Conservation (phyloP, 2,888 invertebrate species). For the Harmothoe impar region DNA sequence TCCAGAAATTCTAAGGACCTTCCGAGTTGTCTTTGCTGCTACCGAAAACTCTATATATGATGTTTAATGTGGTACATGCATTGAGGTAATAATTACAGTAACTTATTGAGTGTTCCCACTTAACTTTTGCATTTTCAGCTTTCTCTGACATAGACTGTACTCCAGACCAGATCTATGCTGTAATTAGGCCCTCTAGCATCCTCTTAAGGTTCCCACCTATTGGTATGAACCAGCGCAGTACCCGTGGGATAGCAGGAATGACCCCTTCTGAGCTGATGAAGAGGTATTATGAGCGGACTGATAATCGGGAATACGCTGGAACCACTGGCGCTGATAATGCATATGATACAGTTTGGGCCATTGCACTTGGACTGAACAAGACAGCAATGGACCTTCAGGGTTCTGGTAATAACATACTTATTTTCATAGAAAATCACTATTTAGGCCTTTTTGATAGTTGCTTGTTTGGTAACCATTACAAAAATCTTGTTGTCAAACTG, state of each 20-base stretch:
- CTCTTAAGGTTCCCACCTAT: neutral
- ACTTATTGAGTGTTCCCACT: neutral
- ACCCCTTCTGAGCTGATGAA: constrained; percentile 32
- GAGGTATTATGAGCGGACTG: constrained; percentile 39
- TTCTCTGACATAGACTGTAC: neutral
- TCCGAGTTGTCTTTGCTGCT: no score
- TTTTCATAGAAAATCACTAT: no score
- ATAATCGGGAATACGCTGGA: neutral
- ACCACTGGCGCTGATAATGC: constrained; percentile 96
- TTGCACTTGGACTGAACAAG: constrained; percentile 97
- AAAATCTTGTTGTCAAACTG: no score
- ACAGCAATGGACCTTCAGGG: constrained; percentile 84
- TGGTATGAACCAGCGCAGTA: neutral
- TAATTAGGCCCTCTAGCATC: neutral
- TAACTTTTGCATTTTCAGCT: neutral
- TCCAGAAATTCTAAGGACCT: no score
- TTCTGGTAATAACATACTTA: constrained; percentile 27
- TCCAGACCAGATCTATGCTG: neutral
- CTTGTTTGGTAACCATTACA: no score
- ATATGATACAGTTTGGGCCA: constrained; percentile 98
- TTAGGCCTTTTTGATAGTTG: no score
- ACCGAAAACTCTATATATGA: no score
- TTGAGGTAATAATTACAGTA: no score
- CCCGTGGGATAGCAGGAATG: constrained; percentile 62
- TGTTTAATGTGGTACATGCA: no score